Base-by-base conservation (phyloP, 2,113 vertebrate genomes). In the Sphaerodactylus townsendi region DNA sequence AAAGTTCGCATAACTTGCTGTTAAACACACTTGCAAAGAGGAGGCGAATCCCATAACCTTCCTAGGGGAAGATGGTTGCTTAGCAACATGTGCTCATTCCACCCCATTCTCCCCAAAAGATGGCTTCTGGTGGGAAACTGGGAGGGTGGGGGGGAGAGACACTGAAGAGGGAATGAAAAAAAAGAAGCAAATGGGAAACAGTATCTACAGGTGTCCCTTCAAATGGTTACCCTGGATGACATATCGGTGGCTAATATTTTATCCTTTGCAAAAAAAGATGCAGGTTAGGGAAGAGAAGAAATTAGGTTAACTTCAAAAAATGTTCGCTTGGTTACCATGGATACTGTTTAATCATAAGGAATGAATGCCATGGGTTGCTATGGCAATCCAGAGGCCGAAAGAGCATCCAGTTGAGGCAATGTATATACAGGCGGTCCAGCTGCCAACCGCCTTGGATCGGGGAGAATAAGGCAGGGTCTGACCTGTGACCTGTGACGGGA, bases 171-270 rank as follows among this genome's bases (percentile, higher is more conserved):
- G 48, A 46, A 14, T 4, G 41, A 5, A 6, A 4, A 15, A 4
- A 1, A 21, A 70, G 7, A 50, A 14, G 10, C 50, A 35, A 37
- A 3, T 35, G 11, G 35, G 68, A 37, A 8, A 69, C 30, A 19
- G 35, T 25, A 15, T 50, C 33, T 23, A 10, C 13, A 5, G 10
- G 3, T 33, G 17, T 72, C 21, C 56, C 30, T 33, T n/a, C 53
- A 79, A 84, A 77, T 77, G 48, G n/a, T 69, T 74, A 71, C 88
- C 73, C 28, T 4, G 19, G 74, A 77, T 28, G 15, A 84, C 50
- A 37, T 30, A 73, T 71, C 50, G 64, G 75, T 87, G 90, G 89
- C 92, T 83, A 35, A 76, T 90, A 86, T 94, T 90, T 86, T 90
- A 94, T 94, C 94, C 92, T 95, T 90, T 23, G 46, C 11, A 1